Conservation (phyloP, 2,113 vertebrate genomes). For the Calypte anna region DNA sequence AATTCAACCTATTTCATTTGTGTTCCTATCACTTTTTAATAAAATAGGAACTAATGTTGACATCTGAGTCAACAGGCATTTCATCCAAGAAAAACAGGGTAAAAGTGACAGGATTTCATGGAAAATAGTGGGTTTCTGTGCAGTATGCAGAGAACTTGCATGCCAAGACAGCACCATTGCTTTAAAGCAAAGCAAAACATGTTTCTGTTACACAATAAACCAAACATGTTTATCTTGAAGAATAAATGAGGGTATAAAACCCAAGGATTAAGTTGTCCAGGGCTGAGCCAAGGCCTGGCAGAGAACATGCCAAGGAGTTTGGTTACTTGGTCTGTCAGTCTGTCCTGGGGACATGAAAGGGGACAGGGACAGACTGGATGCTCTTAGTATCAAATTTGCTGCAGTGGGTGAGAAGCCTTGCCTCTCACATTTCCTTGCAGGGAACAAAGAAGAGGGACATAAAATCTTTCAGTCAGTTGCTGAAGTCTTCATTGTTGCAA, state of each 20-base stretch:
- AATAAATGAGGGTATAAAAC: not conserved
- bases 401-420: not conserved
- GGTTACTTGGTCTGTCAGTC: not conserved
- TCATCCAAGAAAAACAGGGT: not conserved
- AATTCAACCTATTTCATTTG: not conserved
- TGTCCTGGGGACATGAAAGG: not conserved
- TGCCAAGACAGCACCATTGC: not conserved
- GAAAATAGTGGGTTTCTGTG: not conserved
- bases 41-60: constrained; percentile 3
- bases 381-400: not conserved
- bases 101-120: not conserved
- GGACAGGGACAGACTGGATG: not conserved
- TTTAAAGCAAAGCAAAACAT: not conserved
- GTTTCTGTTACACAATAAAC: not conserved
- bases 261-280: not conserved
- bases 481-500: constrained; percentile 5
- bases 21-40: not conserved
- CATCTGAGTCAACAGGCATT: constrained; percentile 11
- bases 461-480: not conserved
- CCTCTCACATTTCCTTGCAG: not conserved
- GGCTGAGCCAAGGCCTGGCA: not conserved
- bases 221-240: not conserved
- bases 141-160: not conserved
- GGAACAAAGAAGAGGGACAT: not conserved
- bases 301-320: not conserved